A percentile compares a stretch with the other conserved stretches of the same genome.
Conservation (phyloP, 2,888 invertebrate genomes). For the Caenorhabditis imperialis region DNA sequence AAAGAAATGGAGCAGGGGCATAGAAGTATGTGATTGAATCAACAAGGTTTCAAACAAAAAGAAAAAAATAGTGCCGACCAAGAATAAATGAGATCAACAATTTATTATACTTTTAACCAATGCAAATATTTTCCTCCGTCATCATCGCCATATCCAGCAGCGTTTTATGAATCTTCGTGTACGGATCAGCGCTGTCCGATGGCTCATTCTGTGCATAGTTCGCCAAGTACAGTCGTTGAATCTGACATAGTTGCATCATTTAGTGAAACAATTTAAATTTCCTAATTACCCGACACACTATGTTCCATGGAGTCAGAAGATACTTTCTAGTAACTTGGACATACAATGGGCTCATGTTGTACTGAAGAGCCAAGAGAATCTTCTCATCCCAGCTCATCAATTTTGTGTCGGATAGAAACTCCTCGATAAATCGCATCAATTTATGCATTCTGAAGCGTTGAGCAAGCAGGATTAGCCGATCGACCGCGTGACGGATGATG, state of each 20-base stretch:
- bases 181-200: slow-evolving; percentile 16
- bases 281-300: slow-evolving; percentile 48
- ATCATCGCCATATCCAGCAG: slow-evolving; percentile 43
- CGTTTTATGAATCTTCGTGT: slow-evolving; percentile 44
- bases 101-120: slow-evolving; percentile 42
- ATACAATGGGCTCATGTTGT: slow-evolving; percentile 50
- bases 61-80: neutral
- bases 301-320: slow-evolving; percentile 45
- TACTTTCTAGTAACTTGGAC: slow-evolving; percentile 48
- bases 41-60: slow-evolving; percentile 1
- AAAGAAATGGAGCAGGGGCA: too few relatives aligned
- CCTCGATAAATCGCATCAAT: slow-evolving; percentile 45
- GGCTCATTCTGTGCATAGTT: slow-evolving; percentile 9
- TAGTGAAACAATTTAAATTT: too few relatives aligned
- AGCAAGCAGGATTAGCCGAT: slow-evolving; percentile 26
- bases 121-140: slow-evolving; percentile 47
- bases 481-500: slow-evolving; percentile 25
- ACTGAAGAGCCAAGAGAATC: slow-evolving; percentile 47
- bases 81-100: neutral
- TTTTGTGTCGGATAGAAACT: slow-evolving; percentile 35
- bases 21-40: too few relatives aligned
- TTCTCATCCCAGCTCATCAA: slow-evolving; percentile 53
- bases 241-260: slow-evolving; percentile 6
- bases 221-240: slow-evolving; percentile 41
- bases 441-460: slow-evolving; percentile 45